Evolutionary conservation across 2,113 vertebrate species (phyloP), one percentile per base, ranked within the genome.

Genomic region (Ellobius talpinus): DNA sequence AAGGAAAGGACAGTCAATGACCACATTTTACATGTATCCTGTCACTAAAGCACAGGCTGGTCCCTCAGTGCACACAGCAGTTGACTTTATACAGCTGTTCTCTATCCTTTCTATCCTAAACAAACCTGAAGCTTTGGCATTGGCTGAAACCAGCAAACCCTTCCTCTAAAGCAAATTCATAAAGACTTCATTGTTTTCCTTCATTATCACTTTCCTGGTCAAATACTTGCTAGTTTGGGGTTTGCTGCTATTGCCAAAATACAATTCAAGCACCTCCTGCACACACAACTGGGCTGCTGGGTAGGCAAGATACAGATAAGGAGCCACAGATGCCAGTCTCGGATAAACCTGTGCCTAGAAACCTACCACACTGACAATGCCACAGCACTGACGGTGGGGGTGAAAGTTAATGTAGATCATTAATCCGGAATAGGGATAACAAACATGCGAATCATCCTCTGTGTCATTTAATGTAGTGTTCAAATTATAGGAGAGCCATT

Each of bases 161-260:
- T 55, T 93, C 87, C 31, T 87, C 42, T 73, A 93, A 65, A 70
- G 63, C 47, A 93, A 93, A 90, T 72, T 79, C 45, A 66, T n/a
- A n/a, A 90, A 47, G 39, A 94, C n/a, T 81, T 24, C 19, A 87
- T 47, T 33, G 45, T 92, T 17, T 45, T 95, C 47, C 68, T 84
- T n/a, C 24, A 26, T 47, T 74, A 17, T 55, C 61, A 19, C 85
- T 81, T 89, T 94, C 29, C 88, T 87, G 19, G 10, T 70, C 19
- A 89, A 81, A 65, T 63, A 91, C 39, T 36, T n/a, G 19, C 91
- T 45, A 61, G 47, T 79, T 89, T 87, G 52, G 45, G 68, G 76
- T 94, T 72, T 58, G 24, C 93, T 89, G n/a, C 88, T 45, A 89
- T 68, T 66, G 55, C 65, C 65, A 88, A 91, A 95, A 66, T 39